These are phyloP conservation scores for Drosophila varians DNA, from an alignment of 1,140 invertebrate species.

Conservation along the genomic window DNA sequence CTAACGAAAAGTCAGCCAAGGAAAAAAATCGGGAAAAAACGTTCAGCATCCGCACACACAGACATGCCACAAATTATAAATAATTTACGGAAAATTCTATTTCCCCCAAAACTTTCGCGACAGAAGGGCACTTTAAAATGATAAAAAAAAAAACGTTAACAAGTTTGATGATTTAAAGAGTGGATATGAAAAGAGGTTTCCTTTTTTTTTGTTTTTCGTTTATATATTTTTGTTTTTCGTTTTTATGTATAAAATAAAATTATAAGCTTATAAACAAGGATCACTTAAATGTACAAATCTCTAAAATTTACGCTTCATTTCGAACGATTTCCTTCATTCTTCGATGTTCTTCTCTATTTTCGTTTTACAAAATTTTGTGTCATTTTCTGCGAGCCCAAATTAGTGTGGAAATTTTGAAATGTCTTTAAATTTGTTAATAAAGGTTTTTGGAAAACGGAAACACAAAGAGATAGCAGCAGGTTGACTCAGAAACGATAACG, in stretches of 20 bases:
- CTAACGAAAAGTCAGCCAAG: constrained; percentile 47
- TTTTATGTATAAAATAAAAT: constrained; percentile 83
- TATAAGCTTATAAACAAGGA: constrained; percentile 84
- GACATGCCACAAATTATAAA: constrained; percentile 53
- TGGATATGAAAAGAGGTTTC: constrained; percentile 3
- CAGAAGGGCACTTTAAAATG: constrained; percentile 31
- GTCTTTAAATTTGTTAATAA: constrained; percentile 11
- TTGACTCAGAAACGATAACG: constrained; percentile 31
- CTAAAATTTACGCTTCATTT: constrained; percentile 72
- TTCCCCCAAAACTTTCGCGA: constrained; percentile 40
- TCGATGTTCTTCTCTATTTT: constrained; percentile 66
- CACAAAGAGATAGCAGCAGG: constrained; percentile 31
- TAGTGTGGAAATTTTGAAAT: constrained; percentile 25
- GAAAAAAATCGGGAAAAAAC: background rate
- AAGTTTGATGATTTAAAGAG: constrained; percentile 11
- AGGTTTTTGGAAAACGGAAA: constrained; percentile 38
- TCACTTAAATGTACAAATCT: constrained; percentile 84
- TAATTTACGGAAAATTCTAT: constrained; percentile 60
- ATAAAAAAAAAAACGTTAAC: background rate
- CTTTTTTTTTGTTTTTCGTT: constrained; percentile 60
- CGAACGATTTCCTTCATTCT: constrained; percentile 69
- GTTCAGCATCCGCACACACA: constrained; percentile 2
- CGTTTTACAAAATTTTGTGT: constrained; percentile 49
- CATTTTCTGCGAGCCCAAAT: constrained; percentile 34
- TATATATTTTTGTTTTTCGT: constrained; percentile 67